Base-by-base conservation (phyloP, 2,113 vertebrate species). In the Apistogramma diplotaenia region DNA sequence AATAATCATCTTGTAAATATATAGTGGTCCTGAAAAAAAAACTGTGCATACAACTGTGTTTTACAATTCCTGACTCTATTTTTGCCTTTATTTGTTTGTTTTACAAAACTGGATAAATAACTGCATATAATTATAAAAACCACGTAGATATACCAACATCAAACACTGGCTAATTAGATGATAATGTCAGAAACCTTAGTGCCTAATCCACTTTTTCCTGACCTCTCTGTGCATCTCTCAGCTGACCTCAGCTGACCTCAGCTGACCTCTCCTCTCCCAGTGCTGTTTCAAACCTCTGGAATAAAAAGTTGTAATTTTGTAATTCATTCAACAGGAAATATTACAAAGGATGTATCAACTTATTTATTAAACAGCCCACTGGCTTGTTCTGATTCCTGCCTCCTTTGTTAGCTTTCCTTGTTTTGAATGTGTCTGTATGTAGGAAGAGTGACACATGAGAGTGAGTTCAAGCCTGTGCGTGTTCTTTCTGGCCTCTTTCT, bases 401-500 rank as follows among this genome's bases (percentile, higher is more conserved):
- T 27, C 2, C 21, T 40, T 57, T 57, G 19, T 37, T 35, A 18
- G 25, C 49, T 25, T 59, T 59, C 11, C 43, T 65, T 67, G 12
- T 46, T 49, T 18, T 10, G 27, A 29, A 31, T 15, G 18, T 49
- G 16, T 61, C 23, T 23, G 29, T 29, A 0, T 76, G 8, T 51
- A 4, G n/a, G 8, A 60, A 1, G 19, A 31, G 57, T 10, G 11
- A 15, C 19, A 46, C 33, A 16, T 40, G 15, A 46, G 16, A 72
- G 61, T 27, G 80, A 79, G 46, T 56, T 57, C 25, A 72, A 37
- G n/a, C 74, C 46, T 19, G 75, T 16, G 62, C 71, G 40, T 79
- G 86, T 87, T 89, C 87, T 92, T 91, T 90, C 88, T 33, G 74
- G 86, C 78, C 59, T 82, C 80, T 27, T 31, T 87, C 73, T 85